Conservation (phyloP, 2,888 invertebrate genomes). For the Tethea ocularis region DNA sequence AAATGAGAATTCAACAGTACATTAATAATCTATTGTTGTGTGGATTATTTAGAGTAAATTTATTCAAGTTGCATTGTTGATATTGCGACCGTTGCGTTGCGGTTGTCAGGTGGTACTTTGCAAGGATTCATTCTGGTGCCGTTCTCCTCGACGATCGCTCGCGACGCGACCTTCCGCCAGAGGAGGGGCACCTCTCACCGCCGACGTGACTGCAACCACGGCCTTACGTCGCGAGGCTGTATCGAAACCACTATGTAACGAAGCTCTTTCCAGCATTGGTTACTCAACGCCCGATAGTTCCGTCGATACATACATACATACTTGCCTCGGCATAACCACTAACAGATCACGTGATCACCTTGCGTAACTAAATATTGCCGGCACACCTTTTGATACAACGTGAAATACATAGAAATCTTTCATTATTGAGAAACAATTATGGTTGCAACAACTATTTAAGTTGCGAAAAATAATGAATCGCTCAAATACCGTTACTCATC, state of each 20-base stretch:
- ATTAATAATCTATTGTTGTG: background rate
- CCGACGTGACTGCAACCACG: constrained; percentile 81
- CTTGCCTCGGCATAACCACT: constrained; percentile 66
- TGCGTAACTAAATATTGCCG: constrained; percentile 73
- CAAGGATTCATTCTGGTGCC: constrained; percentile 79
- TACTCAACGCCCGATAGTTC: constrained; percentile 80
- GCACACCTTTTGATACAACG: constrained; percentile 72
- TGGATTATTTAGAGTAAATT: background rate
- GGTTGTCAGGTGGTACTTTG: constrained; percentile 58
- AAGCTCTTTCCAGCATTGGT: constrained; percentile 78
- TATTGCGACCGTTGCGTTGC: constrained; percentile 33
- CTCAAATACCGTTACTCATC: constrained; percentile 24
- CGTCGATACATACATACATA: constrained; percentile 74
- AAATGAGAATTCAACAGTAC: background rate
- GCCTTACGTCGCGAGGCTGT: constrained; percentile 82
- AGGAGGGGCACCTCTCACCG: constrained; percentile 82
- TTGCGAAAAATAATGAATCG: constrained; percentile 53
- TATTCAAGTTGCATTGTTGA: constrained; percentile 38
- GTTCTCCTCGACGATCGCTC: constrained; percentile 74
- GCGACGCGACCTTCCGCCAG: constrained; percentile 81
- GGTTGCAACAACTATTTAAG: constrained; percentile 54
- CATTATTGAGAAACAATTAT: constrained; percentile 67
- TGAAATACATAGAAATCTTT: constrained; percentile 73
- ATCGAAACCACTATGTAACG: constrained; percentile 82
- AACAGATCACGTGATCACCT: constrained; percentile 74